Base-by-base conservation (phyloP, 2,113 vertebrate genomes). In the Dinomys branickii region DNA sequence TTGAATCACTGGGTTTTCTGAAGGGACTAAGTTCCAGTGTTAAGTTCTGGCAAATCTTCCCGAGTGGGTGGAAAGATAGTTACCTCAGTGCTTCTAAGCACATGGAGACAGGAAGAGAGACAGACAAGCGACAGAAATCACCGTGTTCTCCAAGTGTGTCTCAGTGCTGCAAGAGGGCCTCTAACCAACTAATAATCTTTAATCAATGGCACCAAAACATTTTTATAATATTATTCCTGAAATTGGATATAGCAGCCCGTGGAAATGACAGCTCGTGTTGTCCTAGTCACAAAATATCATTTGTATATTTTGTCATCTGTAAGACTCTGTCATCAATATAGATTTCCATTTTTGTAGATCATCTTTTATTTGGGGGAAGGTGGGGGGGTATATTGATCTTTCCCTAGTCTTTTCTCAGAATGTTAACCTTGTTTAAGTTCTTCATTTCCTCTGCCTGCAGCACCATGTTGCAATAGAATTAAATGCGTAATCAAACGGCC, bases 351-450 rank as follows among this genome's bases (percentile, higher is more conserved):
- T 96, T 97, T 96, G 94, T 94, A 97, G 96, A 97, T 96, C 94
- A 95, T 93, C 80, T 95, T 96, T 95, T 92, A 95, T 97, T 97
- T 97, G 95, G 96, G 94, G 88, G 95, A 90, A 71, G 90, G 84
- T 30, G 77, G 61, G 58, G 77, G 67, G 63, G 41, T 8, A 28
- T 95, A 97, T 98, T 87, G 94, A 97, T 97, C 96, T 97, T 94
- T 92, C 67, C 96, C 96, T 89, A 69, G 96, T 91, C 94, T 97
- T 98, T 97, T 97, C 96, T 97, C 95, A 9, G 75, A 96, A 97
- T 98, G 98, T 98, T 98, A 98, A 97, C 97, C 97, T 97, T 98
- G 97, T 97, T 98, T 85, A 97, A 98, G 96, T 98, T 98, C 98
- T 97, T 97, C 97, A 97, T 97, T 98, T 98, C 97, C 98, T 98